Percentiles rank a stretch among this genome's conserved stretches.
phyloP scores from a whole-genome alignment of 2,888 invertebrate species.

The Maniola hyperantus region DNA sequence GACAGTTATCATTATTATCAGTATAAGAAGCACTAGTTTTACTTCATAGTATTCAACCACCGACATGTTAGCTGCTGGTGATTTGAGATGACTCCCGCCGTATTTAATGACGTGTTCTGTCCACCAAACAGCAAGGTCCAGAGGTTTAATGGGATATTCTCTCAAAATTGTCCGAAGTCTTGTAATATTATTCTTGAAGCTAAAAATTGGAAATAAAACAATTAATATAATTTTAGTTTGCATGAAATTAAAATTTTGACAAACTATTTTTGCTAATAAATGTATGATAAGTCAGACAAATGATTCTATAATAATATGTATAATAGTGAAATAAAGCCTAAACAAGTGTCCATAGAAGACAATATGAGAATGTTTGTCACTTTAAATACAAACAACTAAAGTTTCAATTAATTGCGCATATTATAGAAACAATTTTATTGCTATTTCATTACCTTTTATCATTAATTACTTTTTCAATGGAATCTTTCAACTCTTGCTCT shows the following conservation, averaged over 20 bases:
- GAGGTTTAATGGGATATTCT: constrained; percentile 40
- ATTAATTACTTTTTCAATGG: constrained; percentile 45
- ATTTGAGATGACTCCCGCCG: constrained; percentile 61
- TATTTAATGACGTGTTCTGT: constrained; percentile 73
- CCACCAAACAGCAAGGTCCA: constrained; percentile 73
- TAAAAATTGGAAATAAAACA: constrained; percentile 21
- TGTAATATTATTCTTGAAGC: constrained; percentile 42
- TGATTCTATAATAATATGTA: no score
- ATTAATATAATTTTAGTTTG: no score
- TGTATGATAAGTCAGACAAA: no score
- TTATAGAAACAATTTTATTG: no score
- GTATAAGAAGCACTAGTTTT: constrained; percentile 40
- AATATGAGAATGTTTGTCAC: no score
- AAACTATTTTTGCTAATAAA: neutral
- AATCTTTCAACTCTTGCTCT: constrained; percentile 45
- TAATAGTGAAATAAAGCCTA: no score
- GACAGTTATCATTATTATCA: constrained; percentile 14
- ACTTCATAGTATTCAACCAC: constrained; percentile 51
- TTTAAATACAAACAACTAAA: no score
- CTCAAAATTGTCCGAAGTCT: constrained; percentile 39
- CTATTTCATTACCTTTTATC: constrained; percentile 45
- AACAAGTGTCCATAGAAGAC: no score
- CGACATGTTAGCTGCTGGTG: constrained; percentile 55
- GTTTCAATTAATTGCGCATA: no score
- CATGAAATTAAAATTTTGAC: no score